Percentiles rank a stretch among this genome's conserved stretches.
phyloP scores from a whole-genome alignment of 1,140 invertebrate genomes.

The Aphaenogaster floridana region DNA sequence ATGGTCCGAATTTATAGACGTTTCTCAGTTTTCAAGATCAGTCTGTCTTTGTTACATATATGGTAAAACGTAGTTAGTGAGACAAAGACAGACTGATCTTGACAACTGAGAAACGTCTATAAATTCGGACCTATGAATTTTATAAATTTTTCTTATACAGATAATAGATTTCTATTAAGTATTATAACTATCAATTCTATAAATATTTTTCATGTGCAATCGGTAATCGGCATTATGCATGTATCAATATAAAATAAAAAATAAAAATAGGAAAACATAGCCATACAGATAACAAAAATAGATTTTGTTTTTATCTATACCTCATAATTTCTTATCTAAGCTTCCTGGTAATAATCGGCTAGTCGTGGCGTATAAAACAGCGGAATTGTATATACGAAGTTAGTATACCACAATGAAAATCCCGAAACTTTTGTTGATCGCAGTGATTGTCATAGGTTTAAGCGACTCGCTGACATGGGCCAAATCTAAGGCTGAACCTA shows the following conservation, averaged over 20 bases:
- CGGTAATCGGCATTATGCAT: neutral
- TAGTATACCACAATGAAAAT: neutral
- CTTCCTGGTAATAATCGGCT: neutral
- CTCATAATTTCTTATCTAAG: neutral
- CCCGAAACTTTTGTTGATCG: neutral
- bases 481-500: neutral
- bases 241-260: neutral
- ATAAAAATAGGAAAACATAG: neutral
- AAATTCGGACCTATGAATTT: too few species aligned
- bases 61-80: too few species aligned
- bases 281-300: neutral
- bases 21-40: neutral
- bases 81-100: too few species aligned
- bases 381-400: neutral
- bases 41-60: too few species aligned
- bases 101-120: too few species aligned
- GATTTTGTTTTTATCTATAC: neutral
- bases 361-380: neutral
- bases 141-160: too few species aligned
- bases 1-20: too few species aligned
- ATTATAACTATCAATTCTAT: too few species aligned
- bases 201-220: too few species aligned
- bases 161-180: too few species aligned
- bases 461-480: neutral
- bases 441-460: neutral